phyloP scores from a whole-genome alignment of 2,888 invertebrate genomes.

The Macropis europaea region DNA sequence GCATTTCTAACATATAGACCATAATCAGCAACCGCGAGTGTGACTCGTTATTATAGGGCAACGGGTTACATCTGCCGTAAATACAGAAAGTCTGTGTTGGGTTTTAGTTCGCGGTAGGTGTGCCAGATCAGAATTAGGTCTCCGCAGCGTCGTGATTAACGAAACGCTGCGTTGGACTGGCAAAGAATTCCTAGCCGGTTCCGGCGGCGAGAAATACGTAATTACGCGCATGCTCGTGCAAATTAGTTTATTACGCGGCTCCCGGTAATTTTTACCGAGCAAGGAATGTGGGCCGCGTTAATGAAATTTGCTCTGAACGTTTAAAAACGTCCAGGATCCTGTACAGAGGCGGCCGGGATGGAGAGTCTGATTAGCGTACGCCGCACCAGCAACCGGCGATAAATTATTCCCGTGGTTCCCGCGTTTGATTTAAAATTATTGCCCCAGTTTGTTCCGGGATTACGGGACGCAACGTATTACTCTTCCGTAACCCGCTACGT shows the following conservation, averaged over 20 bases:
- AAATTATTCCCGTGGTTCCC: constrained; percentile 68
- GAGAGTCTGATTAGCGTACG: constrained; percentile 57
- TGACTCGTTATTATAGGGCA: too few relatives aligned
- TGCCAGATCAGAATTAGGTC: too few relatives aligned
- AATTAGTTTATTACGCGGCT: constrained; percentile 38
- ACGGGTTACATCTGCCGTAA: too few relatives aligned
- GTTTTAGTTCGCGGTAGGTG: too few relatives aligned
- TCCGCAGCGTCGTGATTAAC: too few relatives aligned
- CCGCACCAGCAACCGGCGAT: constrained; percentile 60
- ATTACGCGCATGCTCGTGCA: constrained; percentile 24
- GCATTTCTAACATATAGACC: too few relatives aligned
- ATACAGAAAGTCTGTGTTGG: too few relatives aligned
- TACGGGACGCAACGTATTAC: constrained; percentile 67
- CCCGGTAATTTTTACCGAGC: constrained; percentile 44
- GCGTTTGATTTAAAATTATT: constrained; percentile 74
- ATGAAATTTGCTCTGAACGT: constrained; percentile 58
- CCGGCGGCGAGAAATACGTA: constrained; percentile 16
- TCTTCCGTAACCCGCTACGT: constrained; percentile 54
- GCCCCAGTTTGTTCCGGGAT: constrained; percentile 70
- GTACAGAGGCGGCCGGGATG: constrained; percentile 7
- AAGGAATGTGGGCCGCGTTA: constrained; percentile 40
- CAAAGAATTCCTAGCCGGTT: background rate
- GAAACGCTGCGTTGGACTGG: background rate
- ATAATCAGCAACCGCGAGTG: too few relatives aligned
- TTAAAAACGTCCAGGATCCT: constrained; percentile 55